Base-by-base conservation (phyloP, 2,113 vertebrate species). In the Madoqua kirkii region DNA sequence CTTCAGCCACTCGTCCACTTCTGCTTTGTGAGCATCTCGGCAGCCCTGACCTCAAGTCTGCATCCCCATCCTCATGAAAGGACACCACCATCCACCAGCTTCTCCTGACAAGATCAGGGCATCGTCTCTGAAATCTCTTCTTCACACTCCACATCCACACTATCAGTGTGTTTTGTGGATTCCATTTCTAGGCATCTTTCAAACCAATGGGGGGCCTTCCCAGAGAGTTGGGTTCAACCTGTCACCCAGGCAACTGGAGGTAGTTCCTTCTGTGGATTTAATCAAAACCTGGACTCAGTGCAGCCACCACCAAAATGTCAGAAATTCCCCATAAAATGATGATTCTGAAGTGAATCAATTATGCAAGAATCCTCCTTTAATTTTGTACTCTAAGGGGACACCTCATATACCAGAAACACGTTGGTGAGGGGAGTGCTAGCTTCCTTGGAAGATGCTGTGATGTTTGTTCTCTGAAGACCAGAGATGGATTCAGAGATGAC, bases 211-310 rank as follows among this genome's bases (percentile, higher is more conserved):
- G 40, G 48, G 54, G 4, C 25, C 5, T 31, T 74, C 31, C 43
- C 43, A 1, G 48, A 90, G 43, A 52, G 3, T 6, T 13, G 7
- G 29, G 1, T 8, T 16, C 48, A 19, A 4, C 0, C 19, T 29
- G 62, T 16, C 5, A 1, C 54, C 12, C 0, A 0, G 36, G 25
- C 1, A 17, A 7, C 21, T 10, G 8, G 15, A 27, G 6, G 40
- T 5, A 5, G 7, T 54, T 57, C 40, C 48, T 71, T 79, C 40
- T 40, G 9, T 23, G 59, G n/a, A 43, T 48, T 17, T 2, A 23
- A 5, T 10, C 4, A 86, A 52, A 78, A 45, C 43, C 33, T n/a
- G 9, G 40, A 60, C 43, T 54, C 52, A 50, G 60, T 25, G 50
- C 19, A 23, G 59, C 50, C 43, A 57, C 17, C 50, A 67, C 0